phyloP scores from a whole-genome alignment of 2,113 vertebrate species.

The Bolborhynchus lineola region DNA sequence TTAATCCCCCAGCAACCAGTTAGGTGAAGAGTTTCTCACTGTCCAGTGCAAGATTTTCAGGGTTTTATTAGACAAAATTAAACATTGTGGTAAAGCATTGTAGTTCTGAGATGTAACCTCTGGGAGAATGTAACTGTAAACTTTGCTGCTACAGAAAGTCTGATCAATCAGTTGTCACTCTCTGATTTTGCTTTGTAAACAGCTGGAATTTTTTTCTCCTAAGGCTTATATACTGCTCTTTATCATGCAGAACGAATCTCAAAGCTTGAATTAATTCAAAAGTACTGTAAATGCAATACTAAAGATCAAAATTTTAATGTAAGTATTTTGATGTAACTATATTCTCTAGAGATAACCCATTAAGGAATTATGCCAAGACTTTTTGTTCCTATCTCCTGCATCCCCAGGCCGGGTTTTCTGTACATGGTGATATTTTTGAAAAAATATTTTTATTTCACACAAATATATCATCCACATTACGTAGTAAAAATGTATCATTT shows the following conservation, averaged over 20 bases:
- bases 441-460: not conserved
- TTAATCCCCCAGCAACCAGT: not conserved
- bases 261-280: not conserved
- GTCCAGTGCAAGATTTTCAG: not conserved
- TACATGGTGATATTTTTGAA: not conserved
- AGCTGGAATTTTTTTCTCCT: not conserved
- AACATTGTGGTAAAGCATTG: not conserved
- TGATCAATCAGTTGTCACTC: not conserved
- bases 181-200: not conserved
- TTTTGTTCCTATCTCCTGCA: not conserved
- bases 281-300: not conserved
- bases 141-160: not conserved
- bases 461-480: accelerated
- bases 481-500: not conserved
- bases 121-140: not conserved
- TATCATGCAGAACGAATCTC: not conserved
- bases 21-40: not conserved
- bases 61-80: not conserved
- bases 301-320: not conserved
- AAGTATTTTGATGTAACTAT: not conserved
- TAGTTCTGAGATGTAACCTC: not conserved
- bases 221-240: not conserved
- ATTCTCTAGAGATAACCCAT: not conserved
- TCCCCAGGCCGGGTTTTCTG: not conserved
- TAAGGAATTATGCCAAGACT: not conserved